Evolutionary conservation across 1,140 invertebrate species (phyloP), one percentile per base, ranked within the genome.

Genomic region (Brachionus rotundiformis): DNA sequence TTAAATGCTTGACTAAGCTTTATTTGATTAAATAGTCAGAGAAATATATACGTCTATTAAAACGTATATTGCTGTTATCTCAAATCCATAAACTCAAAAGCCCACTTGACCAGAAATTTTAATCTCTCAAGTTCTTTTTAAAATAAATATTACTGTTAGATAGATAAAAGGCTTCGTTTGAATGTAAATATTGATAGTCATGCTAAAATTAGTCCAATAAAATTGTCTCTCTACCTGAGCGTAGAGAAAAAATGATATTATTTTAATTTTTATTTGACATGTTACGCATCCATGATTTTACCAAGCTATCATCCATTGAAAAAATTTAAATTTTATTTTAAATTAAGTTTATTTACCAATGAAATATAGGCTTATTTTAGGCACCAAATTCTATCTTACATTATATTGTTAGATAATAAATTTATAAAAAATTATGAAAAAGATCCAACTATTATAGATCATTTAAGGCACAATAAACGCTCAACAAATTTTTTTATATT

Each of bases 181-280:
- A 68, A 39, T 68, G 63, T 36, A 68, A 68, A 68, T 68, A 68
- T 68, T 68, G 63, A 68, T 68, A 68, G 63, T 68, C 63, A 68
- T 68, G 63, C 63, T 41, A 19, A 68, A 68, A n/a, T 29, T 63
- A 13, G 25, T 16, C 29, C 29, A 68, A 68, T 36, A 39, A 33
- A 36, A 68, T 19, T 19, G 29, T 36, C 31, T 68, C 13, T 68
- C 33, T 33, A 68, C 36, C 36, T 44, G 27, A 19, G 36, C 68
- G 19, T 73, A 73, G 36, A 73, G n/a, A 73, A 27, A 25, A 71
- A 71, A 39, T 5, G 6, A 71, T 16, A 71, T 71, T 71, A n/a
- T 63, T 11, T 63, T 27, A 33, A 13, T 33, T 36, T 31, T 19
- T 41, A 44, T 73, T 73, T 44, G 68, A 39, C 29, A 73, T 73